Evolutionary conservation across 2,888 invertebrate genomes (phyloP).

Genomic region (Silvanus unidentatus): DNA sequence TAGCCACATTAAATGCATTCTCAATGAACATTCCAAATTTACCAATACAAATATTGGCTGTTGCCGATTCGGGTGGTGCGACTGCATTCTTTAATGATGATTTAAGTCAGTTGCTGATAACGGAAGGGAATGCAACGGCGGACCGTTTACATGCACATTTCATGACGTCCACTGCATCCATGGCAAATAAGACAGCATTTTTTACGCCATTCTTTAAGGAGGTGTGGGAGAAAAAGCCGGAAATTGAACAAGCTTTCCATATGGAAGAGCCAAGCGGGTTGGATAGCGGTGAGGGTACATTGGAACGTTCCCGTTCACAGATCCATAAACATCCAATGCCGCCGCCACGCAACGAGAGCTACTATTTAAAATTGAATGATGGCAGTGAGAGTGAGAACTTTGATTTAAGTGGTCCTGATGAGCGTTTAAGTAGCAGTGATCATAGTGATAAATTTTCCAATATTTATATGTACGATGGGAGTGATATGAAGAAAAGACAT

Average conservation of each 20-base stretch:
- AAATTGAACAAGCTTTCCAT: slow-evolving; percentile 88
- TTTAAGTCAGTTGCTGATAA: slow-evolving; percentile 81
- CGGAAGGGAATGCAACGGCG: slow-evolving; percentile 88
- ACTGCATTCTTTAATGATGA: slow-evolving; percentile 87
- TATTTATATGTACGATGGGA: slow-evolving; percentile 58
- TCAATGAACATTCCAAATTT: slow-evolving; percentile 89
- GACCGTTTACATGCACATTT: slow-evolving; percentile 86
- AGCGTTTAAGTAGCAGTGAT: slow-evolving; percentile 57
- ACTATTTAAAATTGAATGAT: slow-evolving; percentile 61
- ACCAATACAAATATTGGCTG: slow-evolving; percentile 89
- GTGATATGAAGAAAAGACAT: slow-evolving; percentile 40
- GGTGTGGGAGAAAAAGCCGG: slow-evolving; percentile 92
- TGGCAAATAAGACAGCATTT: slow-evolving; percentile 85
- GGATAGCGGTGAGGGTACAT: slow-evolving; percentile 64
- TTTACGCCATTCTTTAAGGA: slow-evolving; percentile 95
- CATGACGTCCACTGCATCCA: slow-evolving; percentile 80
- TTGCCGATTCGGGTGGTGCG: slow-evolving; percentile 84
- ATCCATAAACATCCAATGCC: slow-evolving; percentile 53
- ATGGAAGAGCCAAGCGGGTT: slow-evolving; percentile 65
- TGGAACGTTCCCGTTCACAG: slow-evolving; percentile 65
- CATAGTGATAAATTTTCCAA: slow-evolving; percentile 62
- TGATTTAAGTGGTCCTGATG: slow-evolving; percentile 54
- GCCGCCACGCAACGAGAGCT: slow-evolving; percentile 73
- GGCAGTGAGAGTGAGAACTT: slow-evolving; percentile 62
- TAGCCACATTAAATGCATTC: slow-evolving; percentile 88